Evolutionary conservation across 2,888 invertebrate genomes (phyloP).

Genomic region (Strigamia transsilvanica): DNA sequence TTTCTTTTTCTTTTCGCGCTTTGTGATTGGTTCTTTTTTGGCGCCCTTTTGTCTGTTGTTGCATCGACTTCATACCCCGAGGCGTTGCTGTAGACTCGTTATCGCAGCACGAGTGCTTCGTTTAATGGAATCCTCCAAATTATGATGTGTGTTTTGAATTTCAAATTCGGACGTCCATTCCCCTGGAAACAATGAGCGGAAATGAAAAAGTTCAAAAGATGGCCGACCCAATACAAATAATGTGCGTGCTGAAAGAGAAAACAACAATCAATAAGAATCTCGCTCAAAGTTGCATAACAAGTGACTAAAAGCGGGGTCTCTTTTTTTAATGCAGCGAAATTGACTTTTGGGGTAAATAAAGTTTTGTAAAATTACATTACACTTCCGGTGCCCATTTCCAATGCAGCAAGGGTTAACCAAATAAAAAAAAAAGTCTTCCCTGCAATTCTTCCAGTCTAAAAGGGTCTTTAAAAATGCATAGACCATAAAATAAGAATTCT

Average conservation of each 20-base stretch:
- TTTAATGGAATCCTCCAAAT: conserved; percentile 49
- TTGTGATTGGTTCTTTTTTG: conserved; percentile 44
- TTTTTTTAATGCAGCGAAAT: no score
- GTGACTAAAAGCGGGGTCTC: no score
- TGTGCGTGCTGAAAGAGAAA: no score
- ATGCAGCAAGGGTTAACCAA: no score
- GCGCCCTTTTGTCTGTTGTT: conserved; percentile 49
- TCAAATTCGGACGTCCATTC: conserved; percentile 42
- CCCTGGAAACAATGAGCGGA: conserved; percentile 47
- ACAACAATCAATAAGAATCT: no score
- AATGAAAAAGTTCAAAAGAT: conserved; percentile 49
- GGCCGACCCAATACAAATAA: conserved; percentile 16
- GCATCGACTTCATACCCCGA: conserved; percentile 38
- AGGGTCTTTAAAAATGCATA: background rate
- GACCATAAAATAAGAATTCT: conserved; percentile 17
- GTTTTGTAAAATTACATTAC: no score
- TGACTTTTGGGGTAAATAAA: no score
- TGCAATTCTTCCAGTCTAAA: background rate
- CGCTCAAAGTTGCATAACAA: no score
- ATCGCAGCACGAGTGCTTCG: conserved; percentile 44
- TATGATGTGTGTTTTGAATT: conserved; percentile 49
- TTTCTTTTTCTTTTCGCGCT: conserved; percentile 19
- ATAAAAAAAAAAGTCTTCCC: no score
- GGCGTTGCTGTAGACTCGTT: conserved; percentile 48
- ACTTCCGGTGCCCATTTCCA: no score